Conservation (phyloP, 2,113 vertebrate species). For the Otus sunia region DNA sequence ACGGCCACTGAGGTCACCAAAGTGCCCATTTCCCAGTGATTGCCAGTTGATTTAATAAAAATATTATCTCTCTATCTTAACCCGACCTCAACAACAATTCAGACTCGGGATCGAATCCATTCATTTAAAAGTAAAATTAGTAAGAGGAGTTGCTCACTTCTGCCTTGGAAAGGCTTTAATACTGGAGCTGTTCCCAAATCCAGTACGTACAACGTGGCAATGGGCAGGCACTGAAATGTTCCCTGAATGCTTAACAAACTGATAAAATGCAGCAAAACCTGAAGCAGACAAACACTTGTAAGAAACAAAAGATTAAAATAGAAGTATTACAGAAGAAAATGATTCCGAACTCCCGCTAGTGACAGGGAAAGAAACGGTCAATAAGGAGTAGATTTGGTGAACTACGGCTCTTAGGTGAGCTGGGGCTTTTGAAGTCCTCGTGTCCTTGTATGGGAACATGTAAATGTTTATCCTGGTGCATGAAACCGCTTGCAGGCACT, state of each 20-base stretch:
- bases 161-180: neutral
- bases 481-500: neutral
- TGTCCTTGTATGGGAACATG: neutral
- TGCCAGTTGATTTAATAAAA: neutral
- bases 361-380: neutral
- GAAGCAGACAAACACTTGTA: neutral
- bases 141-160: neutral
- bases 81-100: neutral
- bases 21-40: neutral
- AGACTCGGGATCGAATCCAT: neutral
- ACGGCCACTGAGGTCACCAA: neutral
- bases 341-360: neutral
- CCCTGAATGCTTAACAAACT: neutral
- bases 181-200: neutral
- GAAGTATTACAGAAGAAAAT: neutral
- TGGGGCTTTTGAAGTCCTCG: neutral
- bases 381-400: neutral
- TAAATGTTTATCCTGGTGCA: neutral
- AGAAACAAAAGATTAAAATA: neutral
- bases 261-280: neutral
- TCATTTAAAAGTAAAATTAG: neutral
- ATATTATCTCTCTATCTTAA: neutral
- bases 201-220: rapidly evolving
- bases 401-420: rapidly evolving
- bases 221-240: neutral